Conservation (phyloP, 2,888 invertebrate species). For the Loripinus fragilis region DNA sequence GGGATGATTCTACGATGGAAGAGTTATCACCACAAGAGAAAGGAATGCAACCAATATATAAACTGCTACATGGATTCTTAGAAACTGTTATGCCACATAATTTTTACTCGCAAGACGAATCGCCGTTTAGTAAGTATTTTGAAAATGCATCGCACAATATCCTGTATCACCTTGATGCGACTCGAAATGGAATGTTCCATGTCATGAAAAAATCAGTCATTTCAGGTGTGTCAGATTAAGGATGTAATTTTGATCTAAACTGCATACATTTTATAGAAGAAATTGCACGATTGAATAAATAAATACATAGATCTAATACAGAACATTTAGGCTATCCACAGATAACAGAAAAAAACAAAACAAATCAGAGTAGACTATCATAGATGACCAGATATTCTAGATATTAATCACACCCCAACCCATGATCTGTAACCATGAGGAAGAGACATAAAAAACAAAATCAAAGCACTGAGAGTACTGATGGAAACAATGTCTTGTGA, state of each 20-base stretch:
- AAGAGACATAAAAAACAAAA: no score
- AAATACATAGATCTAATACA: no score
- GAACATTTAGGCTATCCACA: no score
- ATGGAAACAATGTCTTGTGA: no score
- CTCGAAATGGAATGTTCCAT: slow-evolving; percentile 1
- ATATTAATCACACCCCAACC: no score
- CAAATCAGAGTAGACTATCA: no score
- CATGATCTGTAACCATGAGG: no score
- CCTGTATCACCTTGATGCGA: background rate
- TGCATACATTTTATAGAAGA: no score
- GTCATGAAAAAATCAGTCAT: slow-evolving; percentile 11
- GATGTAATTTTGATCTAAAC: background rate
- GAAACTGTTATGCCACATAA: slow-evolving; percentile 68
- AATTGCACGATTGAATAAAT: no score
- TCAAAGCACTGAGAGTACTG: no score
- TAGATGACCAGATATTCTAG: no score
- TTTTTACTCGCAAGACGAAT: slow-evolving; percentile 50
- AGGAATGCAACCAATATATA: slow-evolving; percentile 71
- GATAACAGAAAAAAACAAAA: no score
- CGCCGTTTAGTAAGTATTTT: slow-evolving; percentile 69
- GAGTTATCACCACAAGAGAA: slow-evolving; percentile 65
- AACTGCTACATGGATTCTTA: slow-evolving; percentile 73
- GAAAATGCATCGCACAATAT: background rate
- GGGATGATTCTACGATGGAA: background rate
- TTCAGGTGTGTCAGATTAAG: slow-evolving; percentile 2